These are phyloP conservation scores for Schmidtea mediterranea DNA, from an alignment of 1,140 invertebrate species.

Conservation along the genomic window DNA sequence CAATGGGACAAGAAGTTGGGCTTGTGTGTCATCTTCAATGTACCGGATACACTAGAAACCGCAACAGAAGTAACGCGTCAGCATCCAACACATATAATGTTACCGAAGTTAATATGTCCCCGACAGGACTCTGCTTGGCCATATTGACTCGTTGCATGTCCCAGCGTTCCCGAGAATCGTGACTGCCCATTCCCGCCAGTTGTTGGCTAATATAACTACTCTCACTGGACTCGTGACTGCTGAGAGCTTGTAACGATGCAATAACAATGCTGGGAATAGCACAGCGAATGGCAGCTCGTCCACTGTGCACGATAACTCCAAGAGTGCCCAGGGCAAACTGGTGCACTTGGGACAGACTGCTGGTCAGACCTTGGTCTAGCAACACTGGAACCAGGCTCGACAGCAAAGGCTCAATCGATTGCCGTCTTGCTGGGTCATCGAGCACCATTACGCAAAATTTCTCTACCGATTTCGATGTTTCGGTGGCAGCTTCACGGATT, in stretches of 20 bases:
- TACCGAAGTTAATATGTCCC: conserved; percentile 4
- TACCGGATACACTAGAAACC: conserved; percentile 47
- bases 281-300: conserved; percentile 45
- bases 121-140: neutral
- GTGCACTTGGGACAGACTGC: neutral
- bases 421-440: neutral
- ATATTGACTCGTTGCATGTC: neutral
- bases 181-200: conserved; percentile 28
- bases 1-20: conserved; percentile 48
- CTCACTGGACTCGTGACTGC: conserved; percentile 48
- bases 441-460: neutral
- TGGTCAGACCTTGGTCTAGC: neutral
- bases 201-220: conserved; percentile 48
- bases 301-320: conserved; percentile 22
- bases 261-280: conserved; percentile 51
- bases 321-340: neutral
- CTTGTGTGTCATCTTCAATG: conserved; percentile 43
- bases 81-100: no score
- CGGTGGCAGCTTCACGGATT: neutral
- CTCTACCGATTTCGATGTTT: neutral
- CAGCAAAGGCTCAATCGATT: neutral
- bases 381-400: neutral
- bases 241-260: conserved; percentile 50
- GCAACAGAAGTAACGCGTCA: conserved; percentile 6
- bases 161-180: no score